These are phyloP conservation scores for Oxyura jamaicensis DNA, from an alignment of 2,113 vertebrate genomes.

Conservation along the genomic window DNA sequence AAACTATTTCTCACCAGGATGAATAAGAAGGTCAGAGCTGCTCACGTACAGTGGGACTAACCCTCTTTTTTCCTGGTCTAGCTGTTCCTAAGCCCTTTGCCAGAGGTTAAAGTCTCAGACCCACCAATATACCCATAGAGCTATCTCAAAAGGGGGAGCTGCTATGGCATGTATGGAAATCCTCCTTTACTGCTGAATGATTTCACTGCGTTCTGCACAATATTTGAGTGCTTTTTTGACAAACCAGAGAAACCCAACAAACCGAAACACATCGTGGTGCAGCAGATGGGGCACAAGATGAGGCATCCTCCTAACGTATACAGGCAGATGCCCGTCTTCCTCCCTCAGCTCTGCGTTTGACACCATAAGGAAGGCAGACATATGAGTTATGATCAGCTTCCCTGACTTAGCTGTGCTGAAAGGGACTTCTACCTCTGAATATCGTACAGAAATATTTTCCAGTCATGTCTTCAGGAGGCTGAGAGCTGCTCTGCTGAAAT, in stretches of 20 bases:
- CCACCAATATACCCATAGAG: not conserved
- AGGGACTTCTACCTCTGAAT: not conserved
- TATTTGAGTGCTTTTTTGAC: not conserved
- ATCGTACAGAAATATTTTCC: not conserved
- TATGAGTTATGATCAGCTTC: not conserved
- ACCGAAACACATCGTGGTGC: not conserved
- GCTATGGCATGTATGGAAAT: not conserved
- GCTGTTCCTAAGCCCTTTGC: not conserved
- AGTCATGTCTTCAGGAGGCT: not conserved
- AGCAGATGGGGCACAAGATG: not conserved
- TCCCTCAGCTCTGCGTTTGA: not conserved
- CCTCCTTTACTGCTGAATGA: not conserved
- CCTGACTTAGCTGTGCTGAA: not conserved
- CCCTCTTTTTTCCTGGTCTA: not conserved
- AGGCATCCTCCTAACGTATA: not conserved
- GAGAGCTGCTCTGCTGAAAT: not conserved
- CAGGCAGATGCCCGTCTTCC: not conserved
- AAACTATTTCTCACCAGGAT: not conserved
- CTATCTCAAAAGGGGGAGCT: not conserved
- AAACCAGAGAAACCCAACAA: not conserved
- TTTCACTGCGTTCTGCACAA: not conserved
- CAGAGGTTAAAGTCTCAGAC: not conserved
- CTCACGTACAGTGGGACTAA: not conserved
- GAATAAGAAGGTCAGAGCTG: not conserved
- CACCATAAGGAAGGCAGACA: not conserved